phyloP scores from a whole-genome alignment of 2,888 invertebrate genomes.

The Lathronympha strigana region DNA sequence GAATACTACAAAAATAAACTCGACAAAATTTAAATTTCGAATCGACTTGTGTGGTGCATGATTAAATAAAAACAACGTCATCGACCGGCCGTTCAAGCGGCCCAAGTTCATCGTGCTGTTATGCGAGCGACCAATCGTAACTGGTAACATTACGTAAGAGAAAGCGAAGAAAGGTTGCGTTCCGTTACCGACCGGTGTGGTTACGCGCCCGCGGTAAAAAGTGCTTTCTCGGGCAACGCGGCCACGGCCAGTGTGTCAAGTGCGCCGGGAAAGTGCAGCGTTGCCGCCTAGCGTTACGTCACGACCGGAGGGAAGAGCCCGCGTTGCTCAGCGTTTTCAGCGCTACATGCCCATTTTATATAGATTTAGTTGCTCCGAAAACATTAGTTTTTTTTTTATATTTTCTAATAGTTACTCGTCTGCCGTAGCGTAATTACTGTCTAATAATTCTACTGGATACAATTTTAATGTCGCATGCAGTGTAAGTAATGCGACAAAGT shows the following conservation, averaged over 20 bases:
- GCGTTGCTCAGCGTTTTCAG: constrained; percentile 73
- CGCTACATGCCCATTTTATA: background rate
- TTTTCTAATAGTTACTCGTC: background rate
- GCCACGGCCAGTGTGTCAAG: constrained; percentile 85
- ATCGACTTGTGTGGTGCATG: constrained; percentile 48
- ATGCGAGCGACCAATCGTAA: constrained; percentile 76
- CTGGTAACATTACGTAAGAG: constrained; percentile 77
- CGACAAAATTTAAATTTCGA: constrained; percentile 36
- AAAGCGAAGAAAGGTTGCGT: constrained; percentile 82
- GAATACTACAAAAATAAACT: constrained; percentile 21
- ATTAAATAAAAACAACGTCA: constrained; percentile 55
- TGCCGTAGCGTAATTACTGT: background rate
- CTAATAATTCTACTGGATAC: background rate
- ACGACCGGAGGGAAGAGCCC: constrained; percentile 73
- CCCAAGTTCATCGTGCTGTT: constrained; percentile 75
- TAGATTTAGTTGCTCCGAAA: background rate
- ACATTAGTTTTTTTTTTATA: background rate
- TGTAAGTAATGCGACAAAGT: background rate
- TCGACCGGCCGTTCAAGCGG: constrained; percentile 51
- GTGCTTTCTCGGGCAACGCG: constrained; percentile 82
- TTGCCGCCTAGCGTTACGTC: constrained; percentile 78
- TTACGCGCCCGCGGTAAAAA: constrained; percentile 78
- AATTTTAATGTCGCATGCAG: background rate
- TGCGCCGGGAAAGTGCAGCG: constrained; percentile 81
- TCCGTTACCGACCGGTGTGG: constrained; percentile 70